Evolutionary conservation across 2,797 vertebrate species (phyloP), one percentile per base, ranked within the genome.

Genomic region (Thaleichthys pacificus): DNA sequence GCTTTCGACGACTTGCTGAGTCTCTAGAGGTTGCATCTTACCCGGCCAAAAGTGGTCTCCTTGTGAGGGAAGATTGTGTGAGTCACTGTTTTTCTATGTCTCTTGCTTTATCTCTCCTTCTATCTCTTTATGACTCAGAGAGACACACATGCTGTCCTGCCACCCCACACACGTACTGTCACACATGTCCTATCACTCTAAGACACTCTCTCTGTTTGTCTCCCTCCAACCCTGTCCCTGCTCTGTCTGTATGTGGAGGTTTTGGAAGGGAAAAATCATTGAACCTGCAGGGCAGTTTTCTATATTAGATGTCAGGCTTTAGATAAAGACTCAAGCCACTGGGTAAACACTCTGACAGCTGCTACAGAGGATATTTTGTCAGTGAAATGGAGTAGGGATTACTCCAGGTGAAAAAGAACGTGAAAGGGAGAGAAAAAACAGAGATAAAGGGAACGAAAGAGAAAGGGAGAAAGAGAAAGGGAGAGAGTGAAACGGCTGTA

Each of bases 251-350:
- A 32, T 78, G 56, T 74, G 80, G 72, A 80, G 68, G 17, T 81
- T 85, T 82, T 58, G 66, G 82, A 77, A 56, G 81, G 82, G 72
- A 84, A 82, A 82, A 82, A 11, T 47, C 72, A 56, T 75, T 82
- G 80, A 80, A 80, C 68, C 91, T 92, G 85, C 85, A 88, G 88
- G 91, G 88, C 87, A 89, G 83, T 87, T 89, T 86, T 91, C 81
- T 90, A 91, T 93, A 92, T 93, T 90, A 92, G 87, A 91, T 90
- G 91, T 92, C 92, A 93, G 87, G 84, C 87, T 90, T 90, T 86
- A 91, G 91, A 93, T 92, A 89, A 89, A 91, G 90, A 91, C 89
- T 89, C 87, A 76, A 89, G 91, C 91, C 90, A 87, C 81, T 89
- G 88, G 90, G 91, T 91, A 91, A 92, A 90, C 90, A 92, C 86